phyloP scores from a whole-genome alignment of 2,113 vertebrate species.

The Mystacornis crossleyi region DNA sequence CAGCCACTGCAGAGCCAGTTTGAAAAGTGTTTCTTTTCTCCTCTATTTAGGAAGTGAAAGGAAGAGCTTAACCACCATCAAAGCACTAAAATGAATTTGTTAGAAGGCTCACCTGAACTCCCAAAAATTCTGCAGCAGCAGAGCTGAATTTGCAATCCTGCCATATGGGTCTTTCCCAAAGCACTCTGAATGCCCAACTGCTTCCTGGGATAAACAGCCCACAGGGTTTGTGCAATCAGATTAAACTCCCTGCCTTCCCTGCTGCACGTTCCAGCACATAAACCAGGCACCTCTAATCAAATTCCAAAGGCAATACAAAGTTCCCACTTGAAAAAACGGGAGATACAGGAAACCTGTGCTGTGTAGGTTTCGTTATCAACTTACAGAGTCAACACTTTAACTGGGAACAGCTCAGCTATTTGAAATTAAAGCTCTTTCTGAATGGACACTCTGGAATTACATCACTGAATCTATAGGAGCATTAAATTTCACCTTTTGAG shows the following conservation, averaged over 20 bases:
- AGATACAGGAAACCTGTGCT: neutral
- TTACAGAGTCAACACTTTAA: neutral
- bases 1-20: neutral
- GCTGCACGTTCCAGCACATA: neutral
- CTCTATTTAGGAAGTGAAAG: neutral
- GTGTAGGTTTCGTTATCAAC: neutral
- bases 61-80: neutral
- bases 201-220: neutral
- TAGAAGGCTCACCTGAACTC: neutral
- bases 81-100: rapidly evolving
- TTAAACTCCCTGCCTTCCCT: neutral
- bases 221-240: neutral
- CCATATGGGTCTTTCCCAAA: neutral
- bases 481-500: neutral
- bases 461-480: neutral
- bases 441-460: neutral
- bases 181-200: neutral
- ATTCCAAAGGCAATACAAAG: neutral
- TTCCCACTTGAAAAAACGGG: rapidly evolving
- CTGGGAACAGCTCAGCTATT: neutral
- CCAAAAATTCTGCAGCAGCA: neutral
- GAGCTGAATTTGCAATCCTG: neutral
- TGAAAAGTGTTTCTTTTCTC: rapidly evolving
- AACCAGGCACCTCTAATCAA: neutral
- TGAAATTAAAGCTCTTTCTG: neutral